Percentiles rank a stretch among this genome's conserved stretches.
phyloP scores from a whole-genome alignment of 2,113 vertebrate genomes.

The Sander vitreus region DNA sequence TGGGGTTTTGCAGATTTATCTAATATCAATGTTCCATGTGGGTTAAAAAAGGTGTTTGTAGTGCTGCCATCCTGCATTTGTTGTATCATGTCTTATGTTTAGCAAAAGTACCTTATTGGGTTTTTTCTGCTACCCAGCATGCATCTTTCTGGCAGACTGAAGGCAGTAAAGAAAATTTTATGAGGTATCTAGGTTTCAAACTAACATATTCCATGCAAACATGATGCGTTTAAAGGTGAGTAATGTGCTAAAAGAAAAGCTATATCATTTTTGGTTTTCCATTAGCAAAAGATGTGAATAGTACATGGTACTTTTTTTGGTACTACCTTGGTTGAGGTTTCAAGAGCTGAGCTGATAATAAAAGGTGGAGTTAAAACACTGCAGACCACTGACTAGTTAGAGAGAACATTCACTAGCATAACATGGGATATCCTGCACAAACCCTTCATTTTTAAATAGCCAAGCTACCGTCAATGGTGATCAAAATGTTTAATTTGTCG shows the following conservation, averaged over 20 bases:
- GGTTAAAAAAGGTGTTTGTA: background rate
- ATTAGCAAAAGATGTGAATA: no score
- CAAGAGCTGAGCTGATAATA: no score
- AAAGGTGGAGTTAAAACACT: no score
- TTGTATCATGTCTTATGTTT: background rate
- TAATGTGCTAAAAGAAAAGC: background rate
- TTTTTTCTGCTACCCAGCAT: conserved; percentile 24
- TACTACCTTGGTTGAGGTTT: no score
- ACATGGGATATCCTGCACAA: no score
- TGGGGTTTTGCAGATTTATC: background rate
- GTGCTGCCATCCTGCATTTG: background rate
- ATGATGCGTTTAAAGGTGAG: background rate
- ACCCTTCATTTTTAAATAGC: no score
- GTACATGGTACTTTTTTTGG: no score
- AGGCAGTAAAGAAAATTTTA: background rate
- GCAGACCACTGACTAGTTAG: no score
- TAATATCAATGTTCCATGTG: conserved; percentile 1
- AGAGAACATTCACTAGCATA: no score
- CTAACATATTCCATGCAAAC: conserved; percentile 5
- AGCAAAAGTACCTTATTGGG: background rate
- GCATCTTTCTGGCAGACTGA: conserved; percentile 9
- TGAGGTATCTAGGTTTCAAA: background rate
- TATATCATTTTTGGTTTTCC: no score
- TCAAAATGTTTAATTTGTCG: no score
- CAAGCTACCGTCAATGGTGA: no score